Evolutionary conservation across 2,888 invertebrate genomes (phyloP).

Genomic region (Parnassius apollo): DNA sequence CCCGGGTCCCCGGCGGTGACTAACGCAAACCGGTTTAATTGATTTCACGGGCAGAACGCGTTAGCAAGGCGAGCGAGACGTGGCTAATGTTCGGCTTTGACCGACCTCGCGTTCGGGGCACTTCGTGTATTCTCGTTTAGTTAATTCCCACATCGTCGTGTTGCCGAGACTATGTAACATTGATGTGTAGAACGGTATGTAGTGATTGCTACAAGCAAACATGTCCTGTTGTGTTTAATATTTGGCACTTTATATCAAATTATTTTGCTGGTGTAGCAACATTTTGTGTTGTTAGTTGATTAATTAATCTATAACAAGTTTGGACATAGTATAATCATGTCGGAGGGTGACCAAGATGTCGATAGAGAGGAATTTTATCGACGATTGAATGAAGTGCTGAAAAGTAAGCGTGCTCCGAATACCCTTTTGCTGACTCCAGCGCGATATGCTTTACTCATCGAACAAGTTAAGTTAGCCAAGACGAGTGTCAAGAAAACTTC

Average conservation of each 20-base stretch:
- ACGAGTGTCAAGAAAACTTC: neutral
- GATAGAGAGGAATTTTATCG: conserved; percentile 45
- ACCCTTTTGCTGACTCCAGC: conserved; percentile 24
- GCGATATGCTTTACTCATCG: neutral
- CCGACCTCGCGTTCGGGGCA: conserved; percentile 38
- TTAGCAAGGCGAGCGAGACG: conserved; percentile 30
- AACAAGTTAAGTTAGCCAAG: neutral
- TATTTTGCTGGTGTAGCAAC: neutral
- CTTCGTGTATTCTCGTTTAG: neutral
- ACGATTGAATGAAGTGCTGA: conserved; percentile 41
- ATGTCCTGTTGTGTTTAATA: neutral
- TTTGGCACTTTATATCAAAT: neutral
- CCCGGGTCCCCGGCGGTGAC: neutral
- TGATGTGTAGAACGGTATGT: neutral
- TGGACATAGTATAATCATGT: neutral
- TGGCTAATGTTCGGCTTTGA: conserved; percentile 40
- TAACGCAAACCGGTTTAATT: neutral
- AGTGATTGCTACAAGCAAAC: neutral
- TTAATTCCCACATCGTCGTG: neutral
- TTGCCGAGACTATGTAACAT: neutral
- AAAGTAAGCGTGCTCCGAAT: conserved; percentile 40
- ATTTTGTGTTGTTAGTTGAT: too few species aligned
- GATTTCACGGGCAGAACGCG: conserved; percentile 30
- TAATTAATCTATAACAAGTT: neutral
- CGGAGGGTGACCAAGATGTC: neutral